Conservation (phyloP, 2,113 vertebrate species). For the Colius striatus region DNA sequence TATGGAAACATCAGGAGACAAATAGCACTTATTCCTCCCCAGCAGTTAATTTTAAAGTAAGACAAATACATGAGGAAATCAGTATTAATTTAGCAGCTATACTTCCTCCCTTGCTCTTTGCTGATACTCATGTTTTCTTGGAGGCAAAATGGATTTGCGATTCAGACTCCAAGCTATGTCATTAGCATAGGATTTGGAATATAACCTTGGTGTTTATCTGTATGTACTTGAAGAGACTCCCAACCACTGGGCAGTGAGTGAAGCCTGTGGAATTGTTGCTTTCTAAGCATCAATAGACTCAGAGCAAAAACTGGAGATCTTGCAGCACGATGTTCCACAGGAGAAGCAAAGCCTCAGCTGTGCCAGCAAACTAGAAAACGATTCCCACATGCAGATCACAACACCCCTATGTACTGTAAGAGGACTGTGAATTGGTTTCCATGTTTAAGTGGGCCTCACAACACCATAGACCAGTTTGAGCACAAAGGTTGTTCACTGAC, state of each 20-base stretch:
- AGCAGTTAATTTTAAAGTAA: not conserved
- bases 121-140: not conserved
- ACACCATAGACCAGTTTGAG: accelerated
- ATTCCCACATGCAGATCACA: accelerated
- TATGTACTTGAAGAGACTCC: not conserved
- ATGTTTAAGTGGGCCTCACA: accelerated
- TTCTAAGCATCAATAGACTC: not conserved
- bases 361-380: not conserved
- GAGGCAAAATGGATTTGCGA: not conserved
- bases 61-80: not conserved
- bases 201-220: not conserved
- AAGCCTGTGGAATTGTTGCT: not conserved
- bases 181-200: not conserved
- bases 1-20: not conserved
- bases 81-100: not conserved
- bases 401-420: accelerated
- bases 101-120: not conserved
- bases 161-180: not conserved
- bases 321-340: not conserved
- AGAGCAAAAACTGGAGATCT: not conserved
- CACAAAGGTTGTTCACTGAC: not conserved
- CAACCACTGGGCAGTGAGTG: not conserved
- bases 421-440: accelerated
- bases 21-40: not conserved
- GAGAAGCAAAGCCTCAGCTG: not conserved